Base-by-base conservation (phyloP, 53 echinoderm and acorn worm species). In the Echinometra lucunter region DNA sequence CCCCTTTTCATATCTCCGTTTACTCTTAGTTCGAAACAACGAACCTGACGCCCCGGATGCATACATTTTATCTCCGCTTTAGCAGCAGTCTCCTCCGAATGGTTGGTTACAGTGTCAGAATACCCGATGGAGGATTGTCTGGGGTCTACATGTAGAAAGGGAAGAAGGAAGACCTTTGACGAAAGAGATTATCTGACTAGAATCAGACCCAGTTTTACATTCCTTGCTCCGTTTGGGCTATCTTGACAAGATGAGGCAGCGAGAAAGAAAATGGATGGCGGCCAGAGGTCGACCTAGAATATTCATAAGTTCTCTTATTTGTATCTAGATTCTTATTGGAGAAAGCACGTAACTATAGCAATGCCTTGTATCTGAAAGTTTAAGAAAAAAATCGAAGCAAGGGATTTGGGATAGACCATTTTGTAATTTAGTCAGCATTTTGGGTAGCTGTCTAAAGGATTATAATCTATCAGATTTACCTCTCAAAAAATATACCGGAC, bases 111-210 rank as follows among this genome's bases (percentile, higher is more conserved):
- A 78, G 78, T 78, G 78, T 42, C 78, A 49, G 49, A 45, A 45
- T 85, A 49, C 85, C 85, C 44, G 81, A 81, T 81, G 44, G n/a
- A 85, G 85, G 45, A n/a, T 85, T 49, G 49, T 49, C 45, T 85
- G 16, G n/a, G n/a, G 85, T 85, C 85, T 85, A 42, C 28, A 23
- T 85, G n/a, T 15, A 47, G 85, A 85, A 85, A 85, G 4, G 15
- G 1, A 53, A 85, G 45, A 85, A 47, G 85, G 27, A 18, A 45
- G 85, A 85, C 85, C 85, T 85, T 85, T 85, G 85, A 85, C 85
- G 85, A 85, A 85, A 85, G 85, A 85, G 85, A 85, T 85, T 85
- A 85, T 85, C 85, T 47, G 49, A 21, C 45, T 40, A 47, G 49
- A 47, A 85, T 85, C 85, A 85, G 47, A 49, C 49, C 85, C n/a